Base-by-base conservation (phyloP, 2,888 invertebrate genomes). In the Mesochorus sp. region DNA sequence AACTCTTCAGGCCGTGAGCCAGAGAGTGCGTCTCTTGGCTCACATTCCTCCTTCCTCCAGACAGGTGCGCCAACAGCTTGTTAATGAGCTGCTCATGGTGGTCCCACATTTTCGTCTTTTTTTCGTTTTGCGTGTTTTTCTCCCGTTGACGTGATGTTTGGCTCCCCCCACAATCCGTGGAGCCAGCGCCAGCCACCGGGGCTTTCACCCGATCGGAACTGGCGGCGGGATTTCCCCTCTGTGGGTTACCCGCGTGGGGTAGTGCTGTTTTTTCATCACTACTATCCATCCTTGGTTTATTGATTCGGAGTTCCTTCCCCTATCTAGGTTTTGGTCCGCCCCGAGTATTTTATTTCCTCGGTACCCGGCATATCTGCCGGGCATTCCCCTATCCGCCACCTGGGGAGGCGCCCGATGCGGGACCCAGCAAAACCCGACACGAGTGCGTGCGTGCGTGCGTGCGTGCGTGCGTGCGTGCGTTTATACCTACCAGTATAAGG, bases 61-160 rank as follows among this genome's bases (percentile, higher is more conserved):
- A n/a, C n/a, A n/a, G n/a, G n/a, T n/a, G n/a, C n/a, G n/a, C n/a
- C n/a, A n/a, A n/a, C n/a, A n/a, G n/a, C n/a, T n/a, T n/a, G n/a
- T n/a, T n/a, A n/a, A n/a, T n/a, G n/a, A n/a, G n/a, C n/a, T n/a
- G n/a, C n/a, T 53, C 53, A 26, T 17, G 1, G 24, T n/a, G 6
- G 34, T 1, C 21, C 4, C 24, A 4, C 31, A n/a, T 6, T 53
- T 1, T 34, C n/a, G 34, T 3, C n/a, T 8, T 2, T 8, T 34
- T 34, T 6, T 2, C 10, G 34, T 8, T 34, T 34, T 34, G 1
- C 1, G 34, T 34, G 10, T 1, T n/a, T 10, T 34, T 1, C 17
- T 8, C 94, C 94, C 94, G 90, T 94, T 94, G 94, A 94, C 94
- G 94, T n/a, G n/a, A n/a, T n/a, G n/a, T n/a, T 94, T 94, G 75